phyloP scores from a whole-genome alignment of 2,113 vertebrate species.

The Bombycilla garrulus region DNA sequence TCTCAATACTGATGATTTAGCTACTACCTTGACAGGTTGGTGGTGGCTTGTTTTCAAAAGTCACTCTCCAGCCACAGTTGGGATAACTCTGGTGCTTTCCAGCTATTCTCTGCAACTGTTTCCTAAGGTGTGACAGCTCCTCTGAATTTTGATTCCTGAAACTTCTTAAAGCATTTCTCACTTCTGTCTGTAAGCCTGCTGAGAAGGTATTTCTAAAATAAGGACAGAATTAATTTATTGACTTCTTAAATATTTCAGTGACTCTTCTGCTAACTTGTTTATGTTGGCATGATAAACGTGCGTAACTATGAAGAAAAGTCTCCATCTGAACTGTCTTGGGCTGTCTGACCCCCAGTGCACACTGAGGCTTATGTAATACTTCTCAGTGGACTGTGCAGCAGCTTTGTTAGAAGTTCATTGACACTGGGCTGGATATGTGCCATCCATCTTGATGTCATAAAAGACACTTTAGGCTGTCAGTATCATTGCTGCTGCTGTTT shows the following conservation, averaged over 20 bases:
- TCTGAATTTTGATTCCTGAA: neutral
- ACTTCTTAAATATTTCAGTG: neutral
- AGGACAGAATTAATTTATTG: neutral
- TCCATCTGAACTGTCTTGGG: neutral
- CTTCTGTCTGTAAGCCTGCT: neutral
- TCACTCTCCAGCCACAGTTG: rapidly evolving
- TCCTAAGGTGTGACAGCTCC: neutral
- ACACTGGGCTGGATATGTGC: neutral
- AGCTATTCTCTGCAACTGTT: neutral
- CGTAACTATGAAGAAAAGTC: neutral
- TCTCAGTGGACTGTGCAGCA: neutral
- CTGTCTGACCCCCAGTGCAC: neutral
- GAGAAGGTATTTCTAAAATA: neutral
- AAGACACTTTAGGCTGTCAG: neutral
- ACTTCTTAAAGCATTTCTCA: neutral
- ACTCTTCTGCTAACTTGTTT: neutral
- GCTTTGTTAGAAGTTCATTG: neutral
- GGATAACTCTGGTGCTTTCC: neutral
- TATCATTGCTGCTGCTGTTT: neutral
- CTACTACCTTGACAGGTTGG: neutral
- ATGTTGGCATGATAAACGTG: neutral
- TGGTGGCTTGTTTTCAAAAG: neutral
- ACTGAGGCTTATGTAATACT: neutral
- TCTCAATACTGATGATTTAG: neutral
- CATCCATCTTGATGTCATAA: neutral